Evolutionary conservation across 2,797 vertebrate species (phyloP).

Genomic region (Paramormyrops hopkinsi): DNA sequence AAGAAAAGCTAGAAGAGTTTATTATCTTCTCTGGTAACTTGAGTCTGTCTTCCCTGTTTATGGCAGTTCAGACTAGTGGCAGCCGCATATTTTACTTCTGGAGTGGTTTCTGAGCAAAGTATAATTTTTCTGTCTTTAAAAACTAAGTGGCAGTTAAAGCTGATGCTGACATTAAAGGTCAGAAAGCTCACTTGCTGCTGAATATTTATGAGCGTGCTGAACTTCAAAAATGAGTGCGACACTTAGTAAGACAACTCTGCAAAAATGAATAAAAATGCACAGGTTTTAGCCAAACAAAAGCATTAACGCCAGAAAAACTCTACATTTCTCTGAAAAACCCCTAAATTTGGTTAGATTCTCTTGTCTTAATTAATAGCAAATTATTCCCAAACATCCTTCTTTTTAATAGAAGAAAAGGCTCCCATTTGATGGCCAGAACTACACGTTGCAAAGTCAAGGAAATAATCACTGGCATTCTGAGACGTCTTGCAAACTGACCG

Average conservation of each 20-base stretch:
- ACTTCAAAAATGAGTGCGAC: not conserved
- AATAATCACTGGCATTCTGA: constrained; percentile 66
- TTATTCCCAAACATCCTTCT: constrained; percentile 59
- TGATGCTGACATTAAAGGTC: not conserved
- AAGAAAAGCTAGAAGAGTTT: not conserved
- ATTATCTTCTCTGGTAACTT: not conserved
- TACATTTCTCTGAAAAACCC: not conserved
- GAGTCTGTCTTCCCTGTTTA: not conserved
- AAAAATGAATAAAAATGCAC: not conserved
- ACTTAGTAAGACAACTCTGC: not conserved
- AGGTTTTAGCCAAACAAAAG: not conserved
- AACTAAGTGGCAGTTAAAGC: not conserved
- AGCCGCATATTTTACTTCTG: not conserved
- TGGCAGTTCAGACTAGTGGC: not conserved
- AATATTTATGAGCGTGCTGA: not conserved
- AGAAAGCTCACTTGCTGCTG: not conserved
- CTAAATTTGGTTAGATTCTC: not conserved
- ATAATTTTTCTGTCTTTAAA: not conserved
- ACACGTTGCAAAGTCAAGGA: constrained; percentile 61
- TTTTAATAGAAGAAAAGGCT: constrained; percentile 50
- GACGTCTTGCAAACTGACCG: constrained; percentile 52
- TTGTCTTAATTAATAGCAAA: constrained; percentile 51
- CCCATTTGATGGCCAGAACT: constrained; percentile 64
- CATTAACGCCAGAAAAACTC: not conserved
- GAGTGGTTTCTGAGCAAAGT: not conserved